A percentile compares a stretch with the other conserved stretches of the same genome.
Conservation (phyloP, 23 tunicate genomes). For the Diplosoma virens region DNA sequence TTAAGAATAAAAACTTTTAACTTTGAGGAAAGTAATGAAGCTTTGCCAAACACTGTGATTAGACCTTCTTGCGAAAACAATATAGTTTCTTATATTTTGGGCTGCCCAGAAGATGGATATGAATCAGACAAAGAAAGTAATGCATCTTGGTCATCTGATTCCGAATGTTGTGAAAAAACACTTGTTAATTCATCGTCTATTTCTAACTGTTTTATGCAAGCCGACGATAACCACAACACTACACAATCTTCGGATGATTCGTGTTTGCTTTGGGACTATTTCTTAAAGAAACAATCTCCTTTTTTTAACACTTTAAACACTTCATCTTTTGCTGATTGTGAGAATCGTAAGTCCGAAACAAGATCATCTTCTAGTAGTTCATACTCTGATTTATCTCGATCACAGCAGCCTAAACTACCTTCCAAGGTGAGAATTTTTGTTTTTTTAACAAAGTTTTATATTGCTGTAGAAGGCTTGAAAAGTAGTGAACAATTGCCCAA, state of each 20-base stretch:
- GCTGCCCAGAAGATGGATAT: conserved; percentile 29
- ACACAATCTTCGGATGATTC: no score
- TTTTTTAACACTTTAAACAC: background rate
- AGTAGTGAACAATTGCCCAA: no score
- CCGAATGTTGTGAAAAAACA: background rate
- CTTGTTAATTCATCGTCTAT: background rate
- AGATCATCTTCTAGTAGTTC: no score
- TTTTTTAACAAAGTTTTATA: no score
- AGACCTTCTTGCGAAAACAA: conserved; percentile 43
- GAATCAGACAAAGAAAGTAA: conserved; percentile 21
- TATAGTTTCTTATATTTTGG: conserved; percentile 44
- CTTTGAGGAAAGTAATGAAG: background rate
- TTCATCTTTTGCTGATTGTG: conserved; percentile 10
- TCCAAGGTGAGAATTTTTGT: no score
- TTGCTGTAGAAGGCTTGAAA: no score
- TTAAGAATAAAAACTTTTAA: background rate
- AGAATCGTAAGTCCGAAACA: no score
- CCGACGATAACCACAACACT: no score
- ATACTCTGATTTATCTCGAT: no score
- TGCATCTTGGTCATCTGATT: background rate
- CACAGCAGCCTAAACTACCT: no score
- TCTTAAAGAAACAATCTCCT: background rate
- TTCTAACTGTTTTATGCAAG: no score
- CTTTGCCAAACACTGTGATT: conserved; percentile 9
- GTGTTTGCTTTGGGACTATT: no score